phyloP scores from a whole-genome alignment of 2,113 vertebrate genomes.

The Thamnophis sirtalis region DNA sequence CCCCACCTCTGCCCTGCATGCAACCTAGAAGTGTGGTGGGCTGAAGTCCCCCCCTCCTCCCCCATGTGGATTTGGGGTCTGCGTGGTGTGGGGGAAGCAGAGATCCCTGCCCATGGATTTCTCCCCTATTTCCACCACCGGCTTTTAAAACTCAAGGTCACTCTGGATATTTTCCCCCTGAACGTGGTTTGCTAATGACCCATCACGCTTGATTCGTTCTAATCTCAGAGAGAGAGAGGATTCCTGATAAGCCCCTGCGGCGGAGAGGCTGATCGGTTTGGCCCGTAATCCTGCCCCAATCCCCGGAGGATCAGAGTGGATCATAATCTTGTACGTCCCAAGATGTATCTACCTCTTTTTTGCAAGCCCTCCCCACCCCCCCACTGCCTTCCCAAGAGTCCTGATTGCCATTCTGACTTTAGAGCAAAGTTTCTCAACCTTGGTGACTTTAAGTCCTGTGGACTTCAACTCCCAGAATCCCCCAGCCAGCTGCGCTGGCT shows the following conservation, averaged over 20 bases:
- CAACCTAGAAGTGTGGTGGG: neutral
- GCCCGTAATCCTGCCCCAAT: neutral
- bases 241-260: conserved; percentile 3
- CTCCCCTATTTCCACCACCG: too few species aligned
- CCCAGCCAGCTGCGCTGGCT: too few species aligned
- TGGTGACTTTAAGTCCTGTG: too few species aligned
- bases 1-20: neutral
- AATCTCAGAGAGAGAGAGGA: neutral
- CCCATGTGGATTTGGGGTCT: neutral
- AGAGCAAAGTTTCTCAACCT: too few species aligned
- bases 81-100: neutral
- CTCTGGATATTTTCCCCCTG: too few species aligned
- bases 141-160: neutral
- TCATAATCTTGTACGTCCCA: neutral
- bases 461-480: too few species aligned
- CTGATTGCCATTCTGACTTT: too few species aligned
- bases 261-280: neutral
- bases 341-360: neutral
- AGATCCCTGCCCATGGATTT: neutral
- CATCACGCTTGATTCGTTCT: neutral
- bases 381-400: neutral
- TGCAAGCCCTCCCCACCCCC: too few species aligned
- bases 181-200: neutral
- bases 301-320: neutral
- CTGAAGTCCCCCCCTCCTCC: neutral